Percentiles rank a stretch among this genome's conserved stretches.
phyloP scores from a whole-genome alignment of 2,113 vertebrate species.

The Lethenteron reissneri region DNA sequence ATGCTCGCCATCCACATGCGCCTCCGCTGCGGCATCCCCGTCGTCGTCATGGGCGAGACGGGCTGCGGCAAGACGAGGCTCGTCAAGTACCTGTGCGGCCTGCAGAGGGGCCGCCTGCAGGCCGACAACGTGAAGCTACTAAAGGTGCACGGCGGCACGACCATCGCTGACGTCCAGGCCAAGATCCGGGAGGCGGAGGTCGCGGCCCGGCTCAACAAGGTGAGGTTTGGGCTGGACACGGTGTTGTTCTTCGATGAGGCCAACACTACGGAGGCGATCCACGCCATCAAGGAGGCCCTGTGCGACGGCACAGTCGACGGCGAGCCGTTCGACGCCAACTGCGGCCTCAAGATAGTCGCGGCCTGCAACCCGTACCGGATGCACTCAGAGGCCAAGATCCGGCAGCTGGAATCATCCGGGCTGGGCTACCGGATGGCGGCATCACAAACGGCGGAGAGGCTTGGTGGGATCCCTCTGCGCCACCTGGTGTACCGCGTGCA shows the following conservation, averaged over 20 bases:
- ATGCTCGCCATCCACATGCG: conserved; percentile 86
- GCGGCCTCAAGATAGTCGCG: conserved; percentile 51
- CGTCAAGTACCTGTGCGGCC: conserved; percentile 53
- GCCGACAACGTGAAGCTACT: conserved; percentile 61
- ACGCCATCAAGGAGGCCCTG: conserved; percentile 74
- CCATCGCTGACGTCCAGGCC: conserved; percentile 37
- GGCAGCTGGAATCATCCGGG: conserved; percentile 55
- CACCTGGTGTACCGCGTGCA: conserved; percentile 90
- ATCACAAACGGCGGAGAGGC: conserved; percentile 47
- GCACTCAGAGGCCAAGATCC: conserved; percentile 55
- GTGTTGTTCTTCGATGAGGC: conserved; percentile 90
- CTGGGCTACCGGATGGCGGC: conserved; percentile 62
- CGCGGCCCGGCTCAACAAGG: conserved; percentile 31
- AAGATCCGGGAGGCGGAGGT: conserved; percentile 43
- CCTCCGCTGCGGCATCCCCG: conserved; percentile 69
- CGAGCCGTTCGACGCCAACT: conserved; percentile 18
- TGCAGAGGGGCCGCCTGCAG: conserved; percentile 21
- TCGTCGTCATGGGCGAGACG: conserved; percentile 88
- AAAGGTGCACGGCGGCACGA: conserved; percentile 83
- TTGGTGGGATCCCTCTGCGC: conserved; percentile 62
- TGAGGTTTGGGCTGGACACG: conserved; percentile 33
- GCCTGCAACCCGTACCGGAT: conserved; percentile 90
- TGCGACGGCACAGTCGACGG: conserved; percentile 57
- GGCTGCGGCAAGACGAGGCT: conserved; percentile 86
- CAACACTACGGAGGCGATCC: conserved; percentile 70